Base-by-base conservation (phyloP, 2,888 invertebrate genomes). In the Caenorhabditis angaria region DNA sequence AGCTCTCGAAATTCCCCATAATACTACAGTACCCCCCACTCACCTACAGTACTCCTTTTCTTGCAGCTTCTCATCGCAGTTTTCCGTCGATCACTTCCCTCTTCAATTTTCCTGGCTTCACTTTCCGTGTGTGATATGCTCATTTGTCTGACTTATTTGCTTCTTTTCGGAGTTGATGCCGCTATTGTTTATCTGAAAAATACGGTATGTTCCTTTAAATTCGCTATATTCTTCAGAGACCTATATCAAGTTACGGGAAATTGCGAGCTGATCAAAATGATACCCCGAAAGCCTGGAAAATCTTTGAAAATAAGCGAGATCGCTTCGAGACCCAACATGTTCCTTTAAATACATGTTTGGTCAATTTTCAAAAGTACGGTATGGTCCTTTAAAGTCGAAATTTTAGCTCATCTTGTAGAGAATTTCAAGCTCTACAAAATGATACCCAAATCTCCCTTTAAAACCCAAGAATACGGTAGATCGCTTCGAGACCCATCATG, bases 161-260 rank as follows among this genome's bases (percentile, higher is more conserved):
- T 82, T 14, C 65, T 82, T 10, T 82, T 82, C 53, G 82, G 82
- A 1, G 80, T 82, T 6, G 82, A 82, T 63, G 82, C 82, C 12
- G 76, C 74, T 22, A 68, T 79, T 53, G 65, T 77, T 14, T 79
- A 79, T 51, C 41, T 72, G 47, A 76, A 75, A 54, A 70, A 75
- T 65, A 73, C 66, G 48, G 78, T 78, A 61, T 8, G 54, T 35
- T 22, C 47, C 2, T 32, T 5, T 32, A n/a, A n/a, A n/a, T n/a
- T n/a, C n/a, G n/a, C n/a, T n/a, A n/a, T n/a, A n/a, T n/a, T n/a
- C n/a, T n/a, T n/a, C n/a, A 8, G 32, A 32, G 32, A 32, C 32
- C 32, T 10, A 32, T 32, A 8, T 0, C n/a, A 3, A 1, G 0
- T 29, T 32, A 1, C 32, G 2, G 35, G 10, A 14, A 27, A 18